Base-by-base conservation (phyloP, 2,797 vertebrate species). In the Vireo griseus region DNA sequence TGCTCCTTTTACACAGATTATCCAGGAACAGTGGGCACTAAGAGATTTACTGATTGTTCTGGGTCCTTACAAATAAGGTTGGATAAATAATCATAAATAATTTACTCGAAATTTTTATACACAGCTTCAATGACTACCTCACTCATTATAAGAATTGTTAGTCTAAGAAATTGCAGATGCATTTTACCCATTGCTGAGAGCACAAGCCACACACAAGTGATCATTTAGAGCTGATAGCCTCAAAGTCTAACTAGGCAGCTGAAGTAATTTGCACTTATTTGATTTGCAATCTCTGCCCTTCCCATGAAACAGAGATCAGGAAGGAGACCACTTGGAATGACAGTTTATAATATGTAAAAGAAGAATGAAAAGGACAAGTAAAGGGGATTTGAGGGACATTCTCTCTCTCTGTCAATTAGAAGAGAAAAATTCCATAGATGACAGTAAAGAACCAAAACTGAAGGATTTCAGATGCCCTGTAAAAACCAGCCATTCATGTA, bases 111-210 rank as follows among this genome's bases (percentile, higher is more conserved):
- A 45, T 63, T 74, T 2, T 59, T 59, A 79, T 80, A 51, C 72
- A 74, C 22, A 66, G 2, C 31, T 95, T 55, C 61, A 92, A 37
- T 44, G 39, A 5, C 35, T 87, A 47, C 45, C 26, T 79, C 68
- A 13, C 7, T 93, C 47, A 51, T 85, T 80, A 48, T 22, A 71
- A 57, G 55, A 86, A 84, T 11, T 84, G 31, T 85, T 86, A 52
- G 31, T 47, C 39, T 29, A 84, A 88, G 62, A 78, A 48, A 33
- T 73, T 59, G 55, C 52, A 67, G 42, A 77, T 67, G 25, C 39
- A 42, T 87, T 94, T 94, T 85, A 68, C 22, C 52, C 31, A 51
- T 86, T 89, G 18, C 65, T 94, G 57, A 35, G 29, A 88, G 76
- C 73, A 73, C 37, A 72, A 76, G 35, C 51, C 47, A 72, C 47